phyloP scores from a whole-genome alignment of 2,113 vertebrate species.

The Lepus timidus region DNA sequence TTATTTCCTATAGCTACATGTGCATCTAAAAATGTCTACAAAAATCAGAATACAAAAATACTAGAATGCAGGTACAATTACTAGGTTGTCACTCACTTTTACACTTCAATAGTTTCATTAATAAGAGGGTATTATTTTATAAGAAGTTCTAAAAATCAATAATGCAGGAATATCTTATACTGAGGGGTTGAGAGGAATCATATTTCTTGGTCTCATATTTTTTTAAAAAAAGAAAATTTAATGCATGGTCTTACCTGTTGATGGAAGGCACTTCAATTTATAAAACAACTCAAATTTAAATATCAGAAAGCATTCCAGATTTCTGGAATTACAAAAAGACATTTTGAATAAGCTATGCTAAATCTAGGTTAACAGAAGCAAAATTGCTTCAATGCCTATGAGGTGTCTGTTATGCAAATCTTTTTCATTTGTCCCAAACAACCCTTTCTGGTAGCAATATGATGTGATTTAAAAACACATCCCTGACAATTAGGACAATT shows the following conservation, averaged over 20 bases:
- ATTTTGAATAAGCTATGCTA: neutral
- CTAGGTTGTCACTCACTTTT: neutral
- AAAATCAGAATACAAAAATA: neutral
- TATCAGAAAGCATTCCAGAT: neutral
- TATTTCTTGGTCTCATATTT: neutral
- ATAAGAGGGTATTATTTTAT: neutral
- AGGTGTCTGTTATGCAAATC: slow-evolving; percentile 31
- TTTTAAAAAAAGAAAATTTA: neutral
- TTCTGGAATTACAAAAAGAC: neutral
- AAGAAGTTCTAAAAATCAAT: neutral
- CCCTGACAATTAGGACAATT: neutral
- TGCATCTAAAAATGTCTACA: neutral
- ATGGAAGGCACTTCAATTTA: neutral
- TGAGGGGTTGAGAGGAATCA: neutral
- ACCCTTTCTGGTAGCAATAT: slow-evolving; percentile 2
- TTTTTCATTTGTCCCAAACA: neutral
- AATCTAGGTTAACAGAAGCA: neutral
- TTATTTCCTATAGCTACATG: neutral
- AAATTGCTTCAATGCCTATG: neutral
- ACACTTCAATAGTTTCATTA: neutral
- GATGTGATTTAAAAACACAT: slow-evolving; percentile 25
- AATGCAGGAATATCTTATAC: neutral
- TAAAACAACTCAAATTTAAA: neutral
- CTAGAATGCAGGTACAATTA: neutral
- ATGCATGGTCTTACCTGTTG: neutral